These are phyloP conservation scores for Donacobius atricapilla DNA, from an alignment of 2,113 vertebrate species.

Conservation along the genomic window DNA sequence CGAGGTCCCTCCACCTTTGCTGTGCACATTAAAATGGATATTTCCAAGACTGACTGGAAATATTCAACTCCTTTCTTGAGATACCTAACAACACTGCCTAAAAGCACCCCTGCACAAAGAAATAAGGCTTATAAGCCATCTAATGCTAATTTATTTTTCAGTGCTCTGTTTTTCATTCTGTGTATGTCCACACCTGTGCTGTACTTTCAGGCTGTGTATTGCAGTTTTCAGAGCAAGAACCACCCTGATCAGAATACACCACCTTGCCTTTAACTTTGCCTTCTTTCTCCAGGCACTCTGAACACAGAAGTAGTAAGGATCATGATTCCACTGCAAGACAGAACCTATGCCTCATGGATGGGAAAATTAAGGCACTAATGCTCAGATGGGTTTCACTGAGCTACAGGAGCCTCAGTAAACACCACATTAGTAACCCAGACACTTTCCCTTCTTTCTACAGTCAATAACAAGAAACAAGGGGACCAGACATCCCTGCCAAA, in stretches of 20 bases:
- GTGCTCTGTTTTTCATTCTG: not conserved
- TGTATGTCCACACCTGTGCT: not conserved
- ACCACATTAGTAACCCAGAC: not conserved
- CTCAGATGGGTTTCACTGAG: not conserved
- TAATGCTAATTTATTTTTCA: not conserved
- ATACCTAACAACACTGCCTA: not conserved
- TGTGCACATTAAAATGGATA: not conserved
- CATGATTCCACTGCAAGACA: not conserved
- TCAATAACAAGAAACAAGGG: not conserved
- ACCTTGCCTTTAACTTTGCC: not conserved
- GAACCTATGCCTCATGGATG: not conserved
- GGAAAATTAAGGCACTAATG: not conserved
- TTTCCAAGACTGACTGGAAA: not conserved
- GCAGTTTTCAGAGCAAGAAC: not conserved
- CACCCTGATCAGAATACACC: not conserved
- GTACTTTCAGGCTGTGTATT: not conserved
- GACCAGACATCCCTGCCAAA: not conserved
- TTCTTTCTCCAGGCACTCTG: not conserved
- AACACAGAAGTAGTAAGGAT: not conserved
- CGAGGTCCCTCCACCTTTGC: not conserved
- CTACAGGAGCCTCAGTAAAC: not conserved
- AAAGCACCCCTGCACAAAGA: not conserved
- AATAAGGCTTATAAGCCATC: not conserved
- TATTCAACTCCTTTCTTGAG: not conserved
- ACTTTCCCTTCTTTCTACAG: not conserved